Conservation (phyloP, 2,113 vertebrate species). For the Barbus barbus region DNA sequence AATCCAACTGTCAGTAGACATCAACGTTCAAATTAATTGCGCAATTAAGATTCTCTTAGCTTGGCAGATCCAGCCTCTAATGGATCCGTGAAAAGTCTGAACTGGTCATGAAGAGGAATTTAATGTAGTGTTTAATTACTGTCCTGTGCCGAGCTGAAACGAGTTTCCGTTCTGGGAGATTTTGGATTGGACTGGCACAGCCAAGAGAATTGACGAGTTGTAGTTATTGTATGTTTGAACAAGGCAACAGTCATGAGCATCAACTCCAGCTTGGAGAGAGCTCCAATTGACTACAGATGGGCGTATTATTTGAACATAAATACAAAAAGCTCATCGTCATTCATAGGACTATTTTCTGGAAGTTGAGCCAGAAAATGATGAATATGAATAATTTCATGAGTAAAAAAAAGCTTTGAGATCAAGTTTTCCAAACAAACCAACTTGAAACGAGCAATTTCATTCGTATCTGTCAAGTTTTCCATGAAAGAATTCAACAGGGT, state of each 20-base stretch:
- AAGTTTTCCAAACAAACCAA: no score
- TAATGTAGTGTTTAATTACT: slow-evolving; percentile 81
- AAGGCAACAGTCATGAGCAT: slow-evolving; percentile 23
- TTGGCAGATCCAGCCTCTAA: slow-evolving; percentile 77
- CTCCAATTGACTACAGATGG: slow-evolving; percentile 28
- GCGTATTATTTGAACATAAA: background rate
- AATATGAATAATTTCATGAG: background rate
- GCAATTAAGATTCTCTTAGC: slow-evolving; percentile 78
- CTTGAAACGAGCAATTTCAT: background rate
- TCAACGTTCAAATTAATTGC: slow-evolving; percentile 74
- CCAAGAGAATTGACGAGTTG: slow-evolving; percentile 23
- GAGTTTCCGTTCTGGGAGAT: slow-evolving; percentile 48
- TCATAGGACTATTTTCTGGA: slow-evolving; percentile 14
- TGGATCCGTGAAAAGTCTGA: slow-evolving; percentile 78
- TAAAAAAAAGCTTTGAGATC: background rate
- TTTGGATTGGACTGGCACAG: slow-evolving; percentile 4
- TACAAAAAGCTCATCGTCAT: slow-evolving; percentile 1
- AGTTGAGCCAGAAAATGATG: background rate
- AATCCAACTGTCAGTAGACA: slow-evolving; percentile 76
- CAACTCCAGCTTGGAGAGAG: slow-evolving; percentile 6
- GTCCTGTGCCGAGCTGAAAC: slow-evolving; percentile 66
- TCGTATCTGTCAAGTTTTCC: background rate
- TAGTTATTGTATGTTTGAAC: slow-evolving; percentile 22
- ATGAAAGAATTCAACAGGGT: background rate
- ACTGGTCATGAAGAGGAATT: slow-evolving; percentile 76